Conservation (phyloP, 2,113 vertebrate genomes). For the Asarcornis scutulata region DNA sequence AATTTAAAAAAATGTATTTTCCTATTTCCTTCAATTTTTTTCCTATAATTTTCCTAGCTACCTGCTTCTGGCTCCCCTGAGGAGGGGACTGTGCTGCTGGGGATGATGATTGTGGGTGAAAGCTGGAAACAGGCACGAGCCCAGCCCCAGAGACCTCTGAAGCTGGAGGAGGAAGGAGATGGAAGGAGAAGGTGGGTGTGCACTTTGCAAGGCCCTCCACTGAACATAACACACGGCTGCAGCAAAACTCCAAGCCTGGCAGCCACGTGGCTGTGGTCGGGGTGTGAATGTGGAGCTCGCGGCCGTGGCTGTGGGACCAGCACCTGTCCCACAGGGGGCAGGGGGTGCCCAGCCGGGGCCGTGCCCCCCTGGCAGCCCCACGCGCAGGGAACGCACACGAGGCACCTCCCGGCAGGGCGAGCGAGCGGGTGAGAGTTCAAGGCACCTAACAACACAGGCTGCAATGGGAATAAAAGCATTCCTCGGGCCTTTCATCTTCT, state of each 20-base stretch:
- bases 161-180: neutral
- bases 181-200: neutral
- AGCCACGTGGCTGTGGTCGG: neutral
- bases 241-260: neutral
- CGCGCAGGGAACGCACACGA: neutral
- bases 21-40: neutral
- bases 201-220: neutral
- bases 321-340: neutral
- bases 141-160: neutral
- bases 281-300: neutral
- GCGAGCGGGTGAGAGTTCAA: neutral
- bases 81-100: neutral
- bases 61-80: neutral
- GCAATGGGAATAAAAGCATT: neutral
- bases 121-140: neutral
- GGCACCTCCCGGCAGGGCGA: neutral
- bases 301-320: neutral
- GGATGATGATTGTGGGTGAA: neutral
- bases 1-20: fast-evolving
- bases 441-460: fast-evolving
- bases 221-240: neutral
- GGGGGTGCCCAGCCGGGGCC: neutral
- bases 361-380: fast-evolving
- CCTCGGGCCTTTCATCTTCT: neutral
- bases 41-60: neutral